These are phyloP conservation scores for Atta texana DNA, from an alignment of 1,140 invertebrate species.

Conservation along the genomic window DNA sequence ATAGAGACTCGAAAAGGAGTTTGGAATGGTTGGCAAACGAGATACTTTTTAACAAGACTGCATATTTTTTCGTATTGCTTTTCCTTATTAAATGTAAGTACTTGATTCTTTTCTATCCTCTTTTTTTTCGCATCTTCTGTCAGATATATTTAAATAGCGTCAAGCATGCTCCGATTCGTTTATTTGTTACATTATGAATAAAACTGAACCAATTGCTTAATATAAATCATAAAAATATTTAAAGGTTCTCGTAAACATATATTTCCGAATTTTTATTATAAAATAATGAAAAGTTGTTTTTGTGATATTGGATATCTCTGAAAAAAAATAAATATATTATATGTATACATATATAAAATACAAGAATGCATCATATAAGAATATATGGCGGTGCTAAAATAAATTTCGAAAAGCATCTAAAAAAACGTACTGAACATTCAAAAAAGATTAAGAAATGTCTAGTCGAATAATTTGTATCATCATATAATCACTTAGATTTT, in stretches of 20 bases:
- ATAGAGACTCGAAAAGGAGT: background rate
- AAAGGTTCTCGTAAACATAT: background rate
- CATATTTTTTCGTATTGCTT: background rate
- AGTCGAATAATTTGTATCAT: background rate
- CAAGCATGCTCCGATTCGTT: background rate
- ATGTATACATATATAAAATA: background rate
- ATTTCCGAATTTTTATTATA: background rate
- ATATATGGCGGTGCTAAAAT: background rate
- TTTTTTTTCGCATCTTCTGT: background rate
- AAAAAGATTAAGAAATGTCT: background rate
- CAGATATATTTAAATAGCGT: constrained; percentile 7
- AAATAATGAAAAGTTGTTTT: background rate
- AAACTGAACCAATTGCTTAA: background rate
- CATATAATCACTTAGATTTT: background rate
- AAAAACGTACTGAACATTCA: background rate
- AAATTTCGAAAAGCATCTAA: background rate
- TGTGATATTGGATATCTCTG: background rate
- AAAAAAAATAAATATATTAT: background rate
- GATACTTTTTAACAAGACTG: background rate
- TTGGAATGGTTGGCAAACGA: background rate
- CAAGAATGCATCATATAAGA: background rate
- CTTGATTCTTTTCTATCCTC: background rate
- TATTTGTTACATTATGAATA: background rate
- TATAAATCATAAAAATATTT: background rate
- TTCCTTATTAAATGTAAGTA: background rate